Conservation (phyloP, 2,113 vertebrate species). For the Corynorhinus townsendii region DNA sequence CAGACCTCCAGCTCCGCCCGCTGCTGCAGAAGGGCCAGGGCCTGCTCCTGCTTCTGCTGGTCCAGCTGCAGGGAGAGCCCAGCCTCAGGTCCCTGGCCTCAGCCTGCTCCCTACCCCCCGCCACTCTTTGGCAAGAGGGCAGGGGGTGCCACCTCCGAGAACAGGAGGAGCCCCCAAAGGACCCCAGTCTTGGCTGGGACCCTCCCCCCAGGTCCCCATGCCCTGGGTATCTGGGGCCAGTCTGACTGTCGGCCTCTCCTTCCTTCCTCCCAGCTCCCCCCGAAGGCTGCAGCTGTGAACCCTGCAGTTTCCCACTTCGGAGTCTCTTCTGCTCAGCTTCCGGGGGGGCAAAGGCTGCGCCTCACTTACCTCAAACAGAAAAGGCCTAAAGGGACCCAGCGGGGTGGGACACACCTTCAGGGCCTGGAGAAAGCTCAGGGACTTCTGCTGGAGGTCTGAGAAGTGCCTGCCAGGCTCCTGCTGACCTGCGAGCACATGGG, state of each 20-base stretch:
- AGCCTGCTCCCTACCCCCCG: background rate
- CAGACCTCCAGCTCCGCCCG: conserved; percentile 64
- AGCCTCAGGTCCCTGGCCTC: background rate
- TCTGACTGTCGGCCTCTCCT: fast-evolving
- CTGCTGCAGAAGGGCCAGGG: conserved; percentile 54
- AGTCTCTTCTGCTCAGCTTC: background rate
- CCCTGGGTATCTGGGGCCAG: fast-evolving
- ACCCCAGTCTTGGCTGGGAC: no score
- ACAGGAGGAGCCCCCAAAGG: no score
- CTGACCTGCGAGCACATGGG: conserved; percentile 40
- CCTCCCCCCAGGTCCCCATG: fast-evolving
- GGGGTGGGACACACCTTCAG: conserved; percentile 69
- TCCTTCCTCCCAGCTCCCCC: background rate
- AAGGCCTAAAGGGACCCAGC: fast-evolving
- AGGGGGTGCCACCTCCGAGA: no score
- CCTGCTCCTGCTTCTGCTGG: conserved; percentile 54
- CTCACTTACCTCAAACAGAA: background rate
- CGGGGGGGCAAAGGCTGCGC: background rate
- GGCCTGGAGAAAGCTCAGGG: conserved; percentile 50
- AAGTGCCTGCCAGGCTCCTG: background rate
- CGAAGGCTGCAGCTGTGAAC: background rate
- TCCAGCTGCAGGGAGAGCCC: conserved; percentile 30
- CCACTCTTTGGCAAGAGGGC: background rate
- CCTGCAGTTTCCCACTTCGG: fast-evolving
- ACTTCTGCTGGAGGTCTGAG: conserved; percentile 30